Evolutionary conservation across 2,888 invertebrate genomes (phyloP).

Genomic region (Labia minor): DNA sequence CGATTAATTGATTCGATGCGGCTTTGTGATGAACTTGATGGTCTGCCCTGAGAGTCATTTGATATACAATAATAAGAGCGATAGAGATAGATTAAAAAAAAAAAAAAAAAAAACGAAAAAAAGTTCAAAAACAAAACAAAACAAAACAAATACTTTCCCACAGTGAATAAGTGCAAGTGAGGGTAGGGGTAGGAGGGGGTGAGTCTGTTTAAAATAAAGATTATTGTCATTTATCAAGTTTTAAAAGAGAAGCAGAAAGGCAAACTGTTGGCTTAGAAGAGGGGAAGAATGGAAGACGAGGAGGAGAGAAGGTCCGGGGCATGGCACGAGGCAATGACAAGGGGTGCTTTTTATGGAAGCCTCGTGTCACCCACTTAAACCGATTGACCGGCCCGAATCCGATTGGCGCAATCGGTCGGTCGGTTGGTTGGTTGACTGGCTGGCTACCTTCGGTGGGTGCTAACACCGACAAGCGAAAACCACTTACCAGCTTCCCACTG

Average conservation of each 20-base stretch:
- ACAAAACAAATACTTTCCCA: neutral
- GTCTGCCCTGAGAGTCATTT: neutral
- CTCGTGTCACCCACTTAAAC: neutral
- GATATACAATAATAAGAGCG: neutral
- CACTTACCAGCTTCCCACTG: too few species aligned
- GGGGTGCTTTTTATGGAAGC: neutral
- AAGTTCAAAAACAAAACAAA: neutral
- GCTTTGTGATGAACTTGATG: slow-evolving; percentile 7
- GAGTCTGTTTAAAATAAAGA: neutral
- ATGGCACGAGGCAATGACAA: neutral
- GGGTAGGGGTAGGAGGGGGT: neutral
- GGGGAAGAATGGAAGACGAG: too few species aligned
- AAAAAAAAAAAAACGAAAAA: neutral
- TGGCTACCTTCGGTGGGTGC: too few species aligned
- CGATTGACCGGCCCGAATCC: neutral
- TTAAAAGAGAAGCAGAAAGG: slow-evolving; percentile 2
- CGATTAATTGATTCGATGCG: slow-evolving; percentile 6
- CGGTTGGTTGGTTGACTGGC: too few species aligned
- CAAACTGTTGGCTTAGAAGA: slow-evolving; percentile 13
- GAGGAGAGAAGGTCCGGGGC: too few species aligned
- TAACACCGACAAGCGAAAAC: too few species aligned
- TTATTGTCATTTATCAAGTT: slow-evolving; percentile 13
- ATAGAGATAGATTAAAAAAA: neutral
- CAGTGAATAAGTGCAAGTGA: neutral
- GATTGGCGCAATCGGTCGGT: neutral